Evolutionary conservation across 1,140 invertebrate genomes (phyloP).

Genomic region (Drosophila ananassae): DNA sequence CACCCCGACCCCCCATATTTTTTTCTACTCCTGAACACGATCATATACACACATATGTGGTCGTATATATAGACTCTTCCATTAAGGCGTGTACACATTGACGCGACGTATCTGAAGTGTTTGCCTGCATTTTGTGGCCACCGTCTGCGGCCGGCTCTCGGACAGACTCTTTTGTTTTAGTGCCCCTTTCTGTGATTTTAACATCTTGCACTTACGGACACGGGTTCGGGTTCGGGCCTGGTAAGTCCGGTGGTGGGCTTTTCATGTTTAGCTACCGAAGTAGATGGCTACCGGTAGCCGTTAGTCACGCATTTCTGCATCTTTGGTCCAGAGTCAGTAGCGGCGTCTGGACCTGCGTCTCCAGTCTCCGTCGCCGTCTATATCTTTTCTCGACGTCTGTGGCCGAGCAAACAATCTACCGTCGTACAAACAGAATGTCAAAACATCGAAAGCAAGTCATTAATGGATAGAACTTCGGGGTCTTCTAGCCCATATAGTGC

Average conservation of each 20-base stretch:
- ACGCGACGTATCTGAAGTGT: constrained; percentile 76
- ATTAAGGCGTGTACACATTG: constrained; percentile 81
- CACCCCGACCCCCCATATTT: not conserved
- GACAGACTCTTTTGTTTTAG: constrained; percentile 69
- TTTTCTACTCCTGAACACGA: constrained; percentile 31
- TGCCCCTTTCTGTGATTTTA: constrained; percentile 70
- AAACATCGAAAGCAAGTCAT: constrained; percentile 79
- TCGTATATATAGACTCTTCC: constrained; percentile 66
- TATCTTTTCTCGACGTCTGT: constrained; percentile 47
- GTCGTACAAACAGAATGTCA: constrained; percentile 68
- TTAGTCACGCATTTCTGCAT: constrained; percentile 82
- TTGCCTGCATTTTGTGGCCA: constrained; percentile 76
- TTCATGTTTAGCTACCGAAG: constrained; percentile 79
- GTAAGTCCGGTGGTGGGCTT: constrained; percentile 34
- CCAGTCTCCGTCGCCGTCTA: constrained; percentile 27
- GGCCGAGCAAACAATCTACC: constrained; percentile 58
- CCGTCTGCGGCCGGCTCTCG: constrained; percentile 20
- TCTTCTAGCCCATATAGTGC: constrained; percentile 11
- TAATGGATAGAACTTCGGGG: constrained; percentile 63
- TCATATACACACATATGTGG: constrained; percentile 1
- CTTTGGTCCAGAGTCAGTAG: constrained; percentile 30
- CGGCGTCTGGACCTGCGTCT: constrained; percentile 12
- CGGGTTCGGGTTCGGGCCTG: constrained; percentile 12
- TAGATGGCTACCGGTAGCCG: constrained; percentile 81
- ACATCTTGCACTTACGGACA: constrained; percentile 48